Percentiles rank a stretch among this genome's conserved stretches.
phyloP scores from a whole-genome alignment of 1,140 invertebrate species.

The Semibalanus balanoides region DNA sequence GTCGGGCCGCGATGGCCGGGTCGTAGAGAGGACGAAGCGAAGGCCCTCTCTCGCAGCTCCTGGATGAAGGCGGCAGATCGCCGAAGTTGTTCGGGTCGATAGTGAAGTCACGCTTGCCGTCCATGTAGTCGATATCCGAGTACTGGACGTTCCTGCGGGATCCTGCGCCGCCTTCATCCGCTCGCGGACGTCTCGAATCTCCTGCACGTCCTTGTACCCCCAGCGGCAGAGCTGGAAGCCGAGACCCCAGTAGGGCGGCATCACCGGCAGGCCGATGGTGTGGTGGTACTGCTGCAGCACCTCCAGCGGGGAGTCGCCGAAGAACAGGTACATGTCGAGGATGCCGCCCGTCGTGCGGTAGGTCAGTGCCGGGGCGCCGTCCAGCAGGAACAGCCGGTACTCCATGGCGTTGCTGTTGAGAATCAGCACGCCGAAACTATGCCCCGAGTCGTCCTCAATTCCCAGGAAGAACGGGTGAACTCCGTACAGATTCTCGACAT shows the following conservation, averaged over 20 bases:
- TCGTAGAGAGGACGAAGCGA: constrained; percentile 12
- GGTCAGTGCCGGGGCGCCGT: constrained; percentile 24
- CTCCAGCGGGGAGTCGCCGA: constrained; percentile 33
- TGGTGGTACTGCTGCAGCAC: constrained; percentile 36
- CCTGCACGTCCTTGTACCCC: constrained; percentile 30
- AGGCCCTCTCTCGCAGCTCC: not conserved
- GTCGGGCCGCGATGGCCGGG: constrained; percentile 19
- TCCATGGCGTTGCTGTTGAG: constrained; percentile 36
- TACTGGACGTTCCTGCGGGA: constrained; percentile 40
- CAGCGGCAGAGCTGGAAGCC: constrained; percentile 38
- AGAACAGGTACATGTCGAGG: constrained; percentile 35
- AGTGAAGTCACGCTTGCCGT: constrained; percentile 36
- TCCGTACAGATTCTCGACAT: constrained; percentile 33
- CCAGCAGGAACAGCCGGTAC: constrained; percentile 16
- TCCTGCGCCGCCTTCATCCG: constrained; percentile 27
- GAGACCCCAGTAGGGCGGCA: constrained; percentile 38
- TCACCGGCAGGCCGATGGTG: constrained; percentile 31
- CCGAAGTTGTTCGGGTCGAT: constrained; percentile 22
- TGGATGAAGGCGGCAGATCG: no score
- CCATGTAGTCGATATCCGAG: constrained; percentile 29
- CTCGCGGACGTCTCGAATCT: constrained; percentile 25
- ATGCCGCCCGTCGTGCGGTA: constrained; percentile 28
- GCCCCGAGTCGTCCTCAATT: constrained; percentile 34
- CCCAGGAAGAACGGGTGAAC: constrained; percentile 42
- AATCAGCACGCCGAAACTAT: constrained; percentile 32